Base-by-base conservation (phyloP, 1,140 invertebrate species). In the Drosophila ficusphila region DNA sequence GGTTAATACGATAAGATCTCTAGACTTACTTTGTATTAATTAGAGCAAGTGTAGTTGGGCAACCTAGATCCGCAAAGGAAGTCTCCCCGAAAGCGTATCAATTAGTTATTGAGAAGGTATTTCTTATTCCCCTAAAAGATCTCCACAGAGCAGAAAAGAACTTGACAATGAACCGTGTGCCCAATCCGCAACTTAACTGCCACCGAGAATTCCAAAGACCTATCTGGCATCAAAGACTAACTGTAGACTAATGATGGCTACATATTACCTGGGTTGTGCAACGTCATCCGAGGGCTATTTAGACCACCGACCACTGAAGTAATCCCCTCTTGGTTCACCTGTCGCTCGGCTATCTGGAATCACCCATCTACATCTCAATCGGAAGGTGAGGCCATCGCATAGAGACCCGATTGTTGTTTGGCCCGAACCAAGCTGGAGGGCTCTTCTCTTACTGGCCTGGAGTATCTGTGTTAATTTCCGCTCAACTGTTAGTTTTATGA, bases 401-500 rank as follows among this genome's bases (percentile, higher is more conserved):
- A 38, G 31, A 72, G 46, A 58, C 34, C 57, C 47, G 67, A 72
- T 51, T 67, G 68, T 52, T 78, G 75, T 83, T 74, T 69, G 42
- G 51, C 34, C 31, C 47, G 70, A 48, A 67, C 27, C 51, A 19
- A 25, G 58, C 33, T 72, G 69, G 57, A 61, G 69, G 33, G 68
- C 69, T 18, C 68, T 73, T 34, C 16, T 41, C 14, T 8, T 2
- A 25, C 23, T 12, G 36, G 38, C 23, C 9, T 14, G 27, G 29
- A 57, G 56, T 76, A 79, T 79, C 60, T 79, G 76, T 79, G 79
- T 86, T 86, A 79, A 85, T 86, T 85, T 85, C 79, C 81, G 79
- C 60, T 79, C 76, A 72, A 85, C 76, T 76, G 76, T 86, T 86
- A 56, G 62, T 85, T 86, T 86, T 86, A 83, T 86, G 79, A 86